These are phyloP conservation scores for Drosophila macrospina DNA, from an alignment of 2,888 invertebrate genomes.

Conservation along the genomic window DNA sequence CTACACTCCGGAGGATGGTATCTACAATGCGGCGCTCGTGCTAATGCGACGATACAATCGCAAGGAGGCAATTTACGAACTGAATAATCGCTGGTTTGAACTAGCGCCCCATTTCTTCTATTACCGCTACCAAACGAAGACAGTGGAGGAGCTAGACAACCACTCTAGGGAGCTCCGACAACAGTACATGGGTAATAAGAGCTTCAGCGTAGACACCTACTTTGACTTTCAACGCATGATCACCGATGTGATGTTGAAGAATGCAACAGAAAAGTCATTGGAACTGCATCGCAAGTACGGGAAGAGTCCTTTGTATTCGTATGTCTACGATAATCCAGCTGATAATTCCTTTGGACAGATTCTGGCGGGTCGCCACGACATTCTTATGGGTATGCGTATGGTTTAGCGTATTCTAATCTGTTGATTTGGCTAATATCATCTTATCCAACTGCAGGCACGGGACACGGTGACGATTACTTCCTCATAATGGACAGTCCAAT, in stretches of 20 bases:
- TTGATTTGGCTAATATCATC: neutral
- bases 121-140: slow-evolving; percentile 24
- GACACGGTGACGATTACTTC: slow-evolving; percentile 22
- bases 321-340: slow-evolving; percentile 86
- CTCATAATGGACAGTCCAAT: slow-evolving; percentile 11
- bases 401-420: neutral
- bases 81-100: slow-evolving; percentile 43
- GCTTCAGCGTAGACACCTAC: slow-evolving; percentile 86
- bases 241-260: slow-evolving; percentile 88
- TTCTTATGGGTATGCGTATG: neutral
- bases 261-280: slow-evolving; percentile 87
- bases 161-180: slow-evolving; percentile 29
- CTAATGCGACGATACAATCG: slow-evolving; percentile 22
- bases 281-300: slow-evolving; percentile 79
- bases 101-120: slow-evolving; percentile 37
- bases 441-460: slow-evolving; percentile 2
- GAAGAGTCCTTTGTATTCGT: slow-evolving; percentile 73
- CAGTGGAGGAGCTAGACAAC: slow-evolving; percentile 31
- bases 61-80: slow-evolving; percentile 21
- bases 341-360: neutral
- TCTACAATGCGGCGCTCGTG: slow-evolving; percentile 33
- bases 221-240: slow-evolving; percentile 86
- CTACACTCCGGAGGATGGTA: slow-evolving; percentile 77
- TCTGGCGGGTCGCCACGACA: neutral
- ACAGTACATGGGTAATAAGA: slow-evolving; percentile 26